A percentile compares a stretch with the other conserved stretches of the same genome.
These are phyloP conservation scores for Bombus pyrosoma DNA, from an alignment of 1,140 invertebrate species.

Conservation along the genomic window DNA sequence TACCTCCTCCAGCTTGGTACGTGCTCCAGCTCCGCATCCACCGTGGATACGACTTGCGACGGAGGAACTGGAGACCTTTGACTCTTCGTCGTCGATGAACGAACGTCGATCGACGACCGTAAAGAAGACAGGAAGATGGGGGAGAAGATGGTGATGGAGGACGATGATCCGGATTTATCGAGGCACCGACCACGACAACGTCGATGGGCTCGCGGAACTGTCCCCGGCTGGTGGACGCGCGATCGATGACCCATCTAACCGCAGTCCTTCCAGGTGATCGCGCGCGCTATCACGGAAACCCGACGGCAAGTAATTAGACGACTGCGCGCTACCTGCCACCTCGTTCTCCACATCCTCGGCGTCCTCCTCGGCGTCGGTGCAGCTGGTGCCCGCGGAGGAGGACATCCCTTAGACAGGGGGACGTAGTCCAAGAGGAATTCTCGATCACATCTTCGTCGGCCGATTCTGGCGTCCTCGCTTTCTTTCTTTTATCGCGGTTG, in stretches of 20 bases:
- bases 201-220: slow-evolving; percentile 58
- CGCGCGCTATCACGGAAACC: slow-evolving; percentile 51
- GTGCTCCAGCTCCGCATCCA: neutral
- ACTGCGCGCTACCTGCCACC: slow-evolving; percentile 62
- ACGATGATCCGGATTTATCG: slow-evolving; percentile 34
- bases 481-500: neutral
- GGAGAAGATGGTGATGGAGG: slow-evolving; percentile 12
- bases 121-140: neutral
- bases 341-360: slow-evolving; percentile 81
- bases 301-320: slow-evolving; percentile 62
- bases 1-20: neutral
- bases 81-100: neutral
- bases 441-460: slow-evolving; percentile 64
- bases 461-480: neutral
- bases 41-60: neutral
- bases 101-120: neutral
- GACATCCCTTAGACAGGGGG: slow-evolving; percentile 69
- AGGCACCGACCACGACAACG: slow-evolving; percentile 34
- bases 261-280: slow-evolving; percentile 80
- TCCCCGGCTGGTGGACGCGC: slow-evolving; percentile 50
- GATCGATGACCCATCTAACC: slow-evolving; percentile 74
- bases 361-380: slow-evolving; percentile 78
- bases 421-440: neutral
- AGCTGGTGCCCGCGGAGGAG: slow-evolving; percentile 70
- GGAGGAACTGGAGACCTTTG: neutral